Evolutionary conservation across 92 coral and sea anemone species (phyloP).

Genomic region (Epizoanthus scotinus): DNA sequence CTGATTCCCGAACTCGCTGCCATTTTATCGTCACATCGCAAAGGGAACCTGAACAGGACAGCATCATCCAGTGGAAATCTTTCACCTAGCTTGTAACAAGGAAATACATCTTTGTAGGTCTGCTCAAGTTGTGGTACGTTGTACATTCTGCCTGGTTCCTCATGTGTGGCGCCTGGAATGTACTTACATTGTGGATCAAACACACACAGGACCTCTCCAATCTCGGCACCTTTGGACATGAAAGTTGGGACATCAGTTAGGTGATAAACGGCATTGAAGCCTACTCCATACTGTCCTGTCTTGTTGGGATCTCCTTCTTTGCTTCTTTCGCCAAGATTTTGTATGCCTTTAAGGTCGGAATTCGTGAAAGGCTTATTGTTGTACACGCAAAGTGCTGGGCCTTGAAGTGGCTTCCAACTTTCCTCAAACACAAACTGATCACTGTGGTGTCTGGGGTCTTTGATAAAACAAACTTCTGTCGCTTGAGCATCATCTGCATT

Average conservation of each 20-base stretch:
- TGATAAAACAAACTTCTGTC: constrained; percentile 72
- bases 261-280: constrained; percentile 91
- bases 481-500: constrained; percentile 93
- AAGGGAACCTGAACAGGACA: constrained; percentile 82
- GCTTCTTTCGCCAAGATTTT: constrained; percentile 86
- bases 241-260: constrained; percentile 88
- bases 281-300: constrained; percentile 94
- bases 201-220: constrained; percentile 73
- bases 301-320: constrained; percentile 88
- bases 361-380: constrained; percentile 76
- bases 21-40: constrained; percentile 49
- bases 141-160: constrained; percentile 70
- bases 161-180: constrained; percentile 63
- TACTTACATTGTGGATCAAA: constrained; percentile 81
- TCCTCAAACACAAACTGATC: constrained; percentile 62
- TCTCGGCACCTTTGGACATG: constrained; percentile 72
- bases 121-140: constrained; percentile 35
- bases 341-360: constrained; percentile 77
- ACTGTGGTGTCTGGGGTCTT: constrained; percentile 68
- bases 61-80: constrained; percentile 59
- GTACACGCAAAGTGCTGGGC: constrained; percentile 86
- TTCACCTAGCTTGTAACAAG: constrained; percentile 61
- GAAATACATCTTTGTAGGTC: constrained; percentile 64
- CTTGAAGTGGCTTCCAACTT: constrained; percentile 78
- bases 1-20: constrained; percentile 56